phyloP scores from a whole-genome alignment of 2,797 vertebrate species.

The Salmo trutta region DNA sequence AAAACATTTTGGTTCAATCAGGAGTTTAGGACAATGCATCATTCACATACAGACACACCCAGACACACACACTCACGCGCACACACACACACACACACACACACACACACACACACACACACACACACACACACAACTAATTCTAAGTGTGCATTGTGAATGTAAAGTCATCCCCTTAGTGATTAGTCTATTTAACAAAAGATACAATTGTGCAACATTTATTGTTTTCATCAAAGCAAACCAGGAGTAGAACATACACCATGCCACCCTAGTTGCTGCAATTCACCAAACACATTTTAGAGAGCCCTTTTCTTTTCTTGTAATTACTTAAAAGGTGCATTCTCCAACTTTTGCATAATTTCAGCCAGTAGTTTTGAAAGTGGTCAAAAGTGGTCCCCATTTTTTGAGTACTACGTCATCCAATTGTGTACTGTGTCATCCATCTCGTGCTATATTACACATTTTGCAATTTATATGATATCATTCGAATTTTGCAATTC shows the following conservation, averaged over 20 bases:
- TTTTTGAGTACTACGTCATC: too few species aligned
- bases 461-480: too few species aligned
- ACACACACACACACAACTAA: conserved; percentile 16
- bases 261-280: conserved; percentile 37
- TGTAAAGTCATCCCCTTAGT: conserved; percentile 58
- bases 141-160: conserved; percentile 49
- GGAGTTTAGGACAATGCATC: conserved; percentile 32
- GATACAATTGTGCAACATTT: conserved; percentile 65
- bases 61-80: conserved; percentile 1
- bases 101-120: not conserved
- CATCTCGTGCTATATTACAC: too few species aligned
- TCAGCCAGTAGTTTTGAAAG: too few species aligned
- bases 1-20: conserved; percentile 64
- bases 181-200: conserved; percentile 58
- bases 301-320: conserved; percentile 15
- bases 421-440: too few species aligned
- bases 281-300: conserved; percentile 17
- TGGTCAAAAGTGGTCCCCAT: too few species aligned
- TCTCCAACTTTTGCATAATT: too few species aligned
- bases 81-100: conserved; percentile 13
- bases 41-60: conserved; percentile 6
- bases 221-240: conserved; percentile 51
- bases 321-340: not conserved
- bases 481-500: too few species aligned
- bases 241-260: conserved; percentile 59